Base-by-base conservation (phyloP, 2,113 vertebrate species). In the Oncorhynchus nerka region DNA sequence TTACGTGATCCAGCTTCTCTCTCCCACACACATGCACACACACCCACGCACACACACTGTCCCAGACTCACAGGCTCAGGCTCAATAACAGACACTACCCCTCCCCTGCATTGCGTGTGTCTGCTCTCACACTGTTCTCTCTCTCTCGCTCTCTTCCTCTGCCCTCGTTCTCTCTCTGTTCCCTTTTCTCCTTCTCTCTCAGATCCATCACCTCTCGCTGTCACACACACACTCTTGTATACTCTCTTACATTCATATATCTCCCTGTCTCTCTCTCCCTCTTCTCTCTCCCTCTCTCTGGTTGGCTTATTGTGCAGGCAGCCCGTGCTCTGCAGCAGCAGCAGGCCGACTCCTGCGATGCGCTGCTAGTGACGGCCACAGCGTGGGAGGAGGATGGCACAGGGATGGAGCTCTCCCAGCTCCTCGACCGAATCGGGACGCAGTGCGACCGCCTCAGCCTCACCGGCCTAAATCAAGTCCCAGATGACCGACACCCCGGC, bases 371-470 rank as follows among this genome's bases (percentile, higher is more conserved):
- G 34, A 74, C 83, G 11, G 70, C 79, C 55, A 67, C 79, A 65
- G 75, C 64, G 85, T 84, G 89, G 88, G 93, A 93, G 94, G 94
- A 97, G 93, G 95, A 97, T 97, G 96, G 97, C 93, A 95, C 94
- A 92, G 94, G 91, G 92, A 97, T 96, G 97, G 97, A 96, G 89
- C 93, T 93, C 89, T 88, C 94, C 92, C 95, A 90, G 95, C 95
- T 96, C 91, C 95, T 94, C 93, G 84, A 91, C 85, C 93, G 90
- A 90, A 94, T 92, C 94, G 92, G 95, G 93, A 92, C 94, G 88
- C 94, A 94, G 92, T 94, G 95, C 93, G 92, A 94, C 85, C 84
- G 83, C 85, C 86, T 80, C 82, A 75, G 86, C 83, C 66, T 66
- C 83, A 65, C 81, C 1, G 34, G 71, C 73, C 78, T 71, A 30